Conservation (phyloP, 2,113 vertebrate species). For the Fukomys damarensis region DNA sequence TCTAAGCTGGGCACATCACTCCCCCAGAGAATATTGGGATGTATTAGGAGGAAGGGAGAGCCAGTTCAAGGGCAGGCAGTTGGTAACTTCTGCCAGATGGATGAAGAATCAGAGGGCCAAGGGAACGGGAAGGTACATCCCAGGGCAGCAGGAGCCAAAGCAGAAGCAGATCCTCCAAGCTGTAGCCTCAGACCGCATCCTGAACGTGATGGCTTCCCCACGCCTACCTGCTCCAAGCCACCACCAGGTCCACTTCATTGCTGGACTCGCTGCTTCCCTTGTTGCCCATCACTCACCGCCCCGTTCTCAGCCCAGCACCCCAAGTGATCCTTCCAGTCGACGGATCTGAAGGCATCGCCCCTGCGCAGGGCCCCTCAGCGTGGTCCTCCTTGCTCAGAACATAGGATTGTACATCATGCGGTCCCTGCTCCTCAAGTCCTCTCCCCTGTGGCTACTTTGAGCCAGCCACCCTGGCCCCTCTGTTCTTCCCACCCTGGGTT, state of each 20-base stretch:
- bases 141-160: rapidly evolving
- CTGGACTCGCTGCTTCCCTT: not conserved
- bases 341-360: not conserved
- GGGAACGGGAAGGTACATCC: not conserved
- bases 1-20: not conserved
- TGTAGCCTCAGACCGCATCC: not conserved
- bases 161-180: not conserved
- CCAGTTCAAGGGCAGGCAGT: not conserved
- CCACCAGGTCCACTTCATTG: rapidly evolving
- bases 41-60: not conserved
- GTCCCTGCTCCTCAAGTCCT: not conserved
- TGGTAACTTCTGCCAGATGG: not conserved
- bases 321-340: rapidly evolving
- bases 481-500: not conserved
- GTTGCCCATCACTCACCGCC: not conserved
- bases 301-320: not conserved
- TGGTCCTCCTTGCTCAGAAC: not conserved
- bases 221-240: not conserved
- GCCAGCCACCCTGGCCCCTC: not conserved
- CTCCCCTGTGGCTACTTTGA: not conserved
- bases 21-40: not conserved
- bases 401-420: rapidly evolving
- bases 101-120: not conserved
- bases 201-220: not conserved
- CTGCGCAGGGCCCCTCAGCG: not conserved